Percentiles rank a stretch among this genome's conserved stretches.
These are phyloP conservation scores for Oryctes rhinoceros DNA, from an alignment of 1,140 invertebrate species.

Conservation along the genomic window DNA sequence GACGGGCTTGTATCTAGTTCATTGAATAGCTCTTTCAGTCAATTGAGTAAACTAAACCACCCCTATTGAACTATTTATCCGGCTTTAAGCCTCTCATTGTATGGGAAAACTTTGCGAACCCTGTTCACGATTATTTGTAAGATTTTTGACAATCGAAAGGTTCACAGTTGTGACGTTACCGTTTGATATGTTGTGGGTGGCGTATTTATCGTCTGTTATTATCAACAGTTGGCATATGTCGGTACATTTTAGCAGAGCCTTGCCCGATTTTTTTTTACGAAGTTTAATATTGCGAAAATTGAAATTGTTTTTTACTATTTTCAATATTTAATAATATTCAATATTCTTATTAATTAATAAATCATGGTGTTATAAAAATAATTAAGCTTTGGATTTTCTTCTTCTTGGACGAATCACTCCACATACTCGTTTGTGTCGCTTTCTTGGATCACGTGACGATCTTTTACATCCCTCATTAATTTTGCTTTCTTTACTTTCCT, in stretches of 20 bases:
- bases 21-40: conserved; percentile 36
- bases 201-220: not conserved
- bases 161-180: not conserved
- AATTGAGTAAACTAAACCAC: conserved; percentile 34
- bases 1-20: conserved; percentile 33
- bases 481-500: too few species aligned
- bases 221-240: not conserved
- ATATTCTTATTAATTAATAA: too few species aligned
- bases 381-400: too few species aligned
- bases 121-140: conserved; percentile 31
- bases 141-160: conserved; percentile 37
- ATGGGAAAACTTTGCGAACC: conserved; percentile 20
- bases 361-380: too few species aligned
- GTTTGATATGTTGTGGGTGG: conserved; percentile 19
- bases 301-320: too few species aligned
- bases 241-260: not conserved
- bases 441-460: too few species aligned
- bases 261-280: too few species aligned
- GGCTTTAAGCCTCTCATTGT: conserved; percentile 32
- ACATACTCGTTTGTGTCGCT: too few species aligned
- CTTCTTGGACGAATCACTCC: too few species aligned
- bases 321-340: too few species aligned
- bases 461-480: too few species aligned
- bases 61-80: conserved; percentile 36
- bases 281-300: too few species aligned